phyloP scores from a whole-genome alignment of 2,888 invertebrate species.

The Mamestra brassicae region DNA sequence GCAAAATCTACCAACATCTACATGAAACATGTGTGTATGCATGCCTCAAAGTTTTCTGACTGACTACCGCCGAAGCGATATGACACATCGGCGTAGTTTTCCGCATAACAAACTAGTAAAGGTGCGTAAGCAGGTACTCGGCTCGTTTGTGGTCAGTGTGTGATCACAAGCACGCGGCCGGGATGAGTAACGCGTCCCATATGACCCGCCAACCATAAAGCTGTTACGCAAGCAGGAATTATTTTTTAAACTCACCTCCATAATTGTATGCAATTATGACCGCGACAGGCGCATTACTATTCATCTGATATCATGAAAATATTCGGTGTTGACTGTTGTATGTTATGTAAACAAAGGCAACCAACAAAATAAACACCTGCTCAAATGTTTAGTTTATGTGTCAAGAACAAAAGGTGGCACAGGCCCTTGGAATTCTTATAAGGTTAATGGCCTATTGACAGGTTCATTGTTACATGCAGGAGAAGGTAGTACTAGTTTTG shows the following conservation, averaged over 20 bases:
- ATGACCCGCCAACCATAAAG: slow-evolving; percentile 73
- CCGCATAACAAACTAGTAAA: slow-evolving; percentile 65
- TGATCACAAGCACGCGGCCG: slow-evolving; percentile 53
- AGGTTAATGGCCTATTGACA: slow-evolving; percentile 67
- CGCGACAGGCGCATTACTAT: slow-evolving; percentile 45
- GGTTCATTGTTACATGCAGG: slow-evolving; percentile 46
- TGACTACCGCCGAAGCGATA: slow-evolving; percentile 38
- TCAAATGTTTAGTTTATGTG: slow-evolving; percentile 65
- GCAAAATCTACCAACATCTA: background rate
- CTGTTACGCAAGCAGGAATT: slow-evolving; percentile 72
- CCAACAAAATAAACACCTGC: slow-evolving; percentile 68
- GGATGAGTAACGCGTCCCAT: slow-evolving; percentile 75
- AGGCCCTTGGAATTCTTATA: slow-evolving; percentile 66
- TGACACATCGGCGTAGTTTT: slow-evolving; percentile 70
- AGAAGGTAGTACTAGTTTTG: slow-evolving; percentile 5
- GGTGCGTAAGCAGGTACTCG: slow-evolving; percentile 54
- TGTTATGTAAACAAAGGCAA: slow-evolving; percentile 51
- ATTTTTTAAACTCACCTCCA: slow-evolving; percentile 47
- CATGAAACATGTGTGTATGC: background rate
- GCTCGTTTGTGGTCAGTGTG: slow-evolving; percentile 45
- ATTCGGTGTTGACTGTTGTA: slow-evolving; percentile 47
- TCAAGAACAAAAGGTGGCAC: slow-evolving; percentile 53
- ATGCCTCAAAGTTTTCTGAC: slow-evolving; percentile 1
- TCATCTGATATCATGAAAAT: slow-evolving; percentile 52
- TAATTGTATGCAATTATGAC: slow-evolving; percentile 54